phyloP scores from a whole-genome alignment of 2,888 invertebrate genomes.

The Melieria crassipennis region DNA sequence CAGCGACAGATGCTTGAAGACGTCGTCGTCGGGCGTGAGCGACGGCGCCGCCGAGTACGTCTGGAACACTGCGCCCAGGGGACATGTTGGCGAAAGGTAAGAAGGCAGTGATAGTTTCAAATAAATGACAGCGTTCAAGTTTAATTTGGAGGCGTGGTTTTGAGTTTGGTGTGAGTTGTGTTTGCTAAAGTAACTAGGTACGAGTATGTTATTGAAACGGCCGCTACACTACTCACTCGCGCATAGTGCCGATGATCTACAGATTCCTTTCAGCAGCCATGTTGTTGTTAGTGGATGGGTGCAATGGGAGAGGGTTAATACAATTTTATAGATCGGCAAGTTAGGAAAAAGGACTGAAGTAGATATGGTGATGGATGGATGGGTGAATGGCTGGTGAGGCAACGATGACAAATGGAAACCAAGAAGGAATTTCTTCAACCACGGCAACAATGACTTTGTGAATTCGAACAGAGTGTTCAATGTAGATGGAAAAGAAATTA shows the following conservation, averaged over 20 bases:
- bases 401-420: background rate
- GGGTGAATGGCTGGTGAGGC: background rate
- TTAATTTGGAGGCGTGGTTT: too few species aligned
- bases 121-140: background rate
- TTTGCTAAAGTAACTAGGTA: background rate
- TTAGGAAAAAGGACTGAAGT: background rate
- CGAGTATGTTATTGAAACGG: too few species aligned
- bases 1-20: conserved; percentile 85
- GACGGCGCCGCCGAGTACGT: conserved; percentile 84
- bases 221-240: conserved; percentile 70
- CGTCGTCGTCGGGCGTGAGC: conserved; percentile 90
- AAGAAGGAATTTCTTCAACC: background rate
- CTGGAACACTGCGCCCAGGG: conserved; percentile 83
- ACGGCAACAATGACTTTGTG: too few species aligned
- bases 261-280: conserved; percentile 73
- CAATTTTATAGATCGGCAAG: conserved; percentile 55
- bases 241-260: conserved; percentile 78
- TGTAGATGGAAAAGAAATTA: too few species aligned
- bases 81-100: conserved; percentile 67
- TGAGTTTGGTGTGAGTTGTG: background rate
- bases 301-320: conserved; percentile 43
- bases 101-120: background rate
- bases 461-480: too few species aligned
- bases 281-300: conserved; percentile 56
- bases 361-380: background rate